Evolutionary conservation across 2,888 invertebrate genomes (phyloP), one percentile per base, ranked within the genome.

Genomic region (Harpalus rubripes): DNA sequence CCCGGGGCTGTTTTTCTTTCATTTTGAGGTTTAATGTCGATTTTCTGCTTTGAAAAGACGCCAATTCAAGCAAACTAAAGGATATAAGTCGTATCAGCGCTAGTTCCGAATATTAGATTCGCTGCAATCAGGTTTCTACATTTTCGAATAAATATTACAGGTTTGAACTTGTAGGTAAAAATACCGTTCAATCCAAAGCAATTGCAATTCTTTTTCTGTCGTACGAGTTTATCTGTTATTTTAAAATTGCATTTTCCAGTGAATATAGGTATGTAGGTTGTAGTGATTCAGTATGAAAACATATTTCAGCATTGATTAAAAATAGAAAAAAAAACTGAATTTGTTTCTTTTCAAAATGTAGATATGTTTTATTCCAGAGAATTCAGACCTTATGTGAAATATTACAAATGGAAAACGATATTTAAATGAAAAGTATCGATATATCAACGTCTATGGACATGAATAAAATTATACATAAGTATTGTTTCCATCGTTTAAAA

Each of bases 1-100:
- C 86, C 86, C 58, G 59, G 18, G 85, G 86, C 76, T 86, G 84
- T 86, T 86, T 86, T 86, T 86, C 84, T 86, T 86, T 85, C 86
- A 86, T 86, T 85, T 85, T 84, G 68, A 82, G 85, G 65, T 81
- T 79, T 81, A 81, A 81, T 81, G 63, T 52, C 81, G 65, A 81
- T 81, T 81, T 81, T 81, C 81, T 65, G 81, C 68, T 65, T 81
- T 81, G 81, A 65, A 68, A 80, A 32, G 65, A 63, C 39, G 68
- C 52, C 68, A 81, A 81, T 81, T 68, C 81, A 68, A 81, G 41
- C 56, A 68, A 68, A 81, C 68, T 68, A 81, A 81, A 81, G 44
- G 16, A 79, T 44, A 81, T 39, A 81, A 68, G 39, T 61, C 65
- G 52, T 81, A 52, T 56, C 59, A 58, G 58, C 68, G 26, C 65